Base-by-base conservation (phyloP, 2,888 invertebrate genomes). In the Idaea aversata region DNA sequence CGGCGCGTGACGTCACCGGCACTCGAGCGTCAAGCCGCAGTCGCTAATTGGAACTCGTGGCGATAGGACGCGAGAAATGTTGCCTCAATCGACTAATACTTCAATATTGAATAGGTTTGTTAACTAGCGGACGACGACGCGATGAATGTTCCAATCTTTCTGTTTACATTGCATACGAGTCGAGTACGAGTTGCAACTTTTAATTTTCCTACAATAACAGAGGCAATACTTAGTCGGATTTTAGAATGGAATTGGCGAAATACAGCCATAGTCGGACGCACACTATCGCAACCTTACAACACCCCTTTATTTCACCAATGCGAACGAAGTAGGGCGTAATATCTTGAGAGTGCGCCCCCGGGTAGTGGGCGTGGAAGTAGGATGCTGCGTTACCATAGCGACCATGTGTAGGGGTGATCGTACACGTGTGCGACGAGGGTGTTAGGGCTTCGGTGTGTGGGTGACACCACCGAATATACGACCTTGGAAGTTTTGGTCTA, bases 311-410 rank as follows among this genome's bases (percentile, higher is more conserved):
- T 87, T 88, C 91, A 83, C 91, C 91, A 91, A 90, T 90, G 87
- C 91, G 89, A 85, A 84, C 88, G 90, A 88, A 88, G 90, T 89
- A 90, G 91, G 90, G 91, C 90, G 92, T 90, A 89, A 90, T 91
- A 91, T 89, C 91, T 92, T 88, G 89, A 91, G 90, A 91, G 89
- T 90, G 88, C 88, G 88, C 88, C 90, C 91, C 91, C 88, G 86
- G 90, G 90, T 93, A 89, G 94, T 88, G 91, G 93, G 93, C 88
- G 93, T 91, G 92, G 93, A 90, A 93, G 90, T 90, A 91, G 94
- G 94, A 92, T 93, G 93, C 93, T 94, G 94, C 93, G 94, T 94
- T 88, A 92, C 93, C 88, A 94, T 93, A 93, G 91, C 92, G 85
- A 94, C 94, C 87, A 84, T 82, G 86, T 88, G 87, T 89, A 88